Percentiles rank a stretch among this genome's conserved stretches.
Evolutionary conservation across 1,140 invertebrate genomes (phyloP).

Genomic region (Penaeus chinensis): DNA sequence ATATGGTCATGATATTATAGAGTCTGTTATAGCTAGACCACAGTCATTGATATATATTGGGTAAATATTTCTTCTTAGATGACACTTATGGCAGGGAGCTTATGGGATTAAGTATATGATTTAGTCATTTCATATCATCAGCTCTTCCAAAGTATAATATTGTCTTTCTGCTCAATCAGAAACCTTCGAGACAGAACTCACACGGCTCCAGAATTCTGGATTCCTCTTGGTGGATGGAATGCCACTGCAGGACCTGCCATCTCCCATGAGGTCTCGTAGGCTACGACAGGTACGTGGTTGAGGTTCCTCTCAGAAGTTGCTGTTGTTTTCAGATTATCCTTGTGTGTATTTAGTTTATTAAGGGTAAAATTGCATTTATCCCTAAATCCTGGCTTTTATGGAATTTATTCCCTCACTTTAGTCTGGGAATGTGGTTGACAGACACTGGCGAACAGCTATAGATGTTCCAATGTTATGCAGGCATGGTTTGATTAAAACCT

Average conservation of each 20-base stretch:
- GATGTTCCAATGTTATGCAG: too few species aligned
- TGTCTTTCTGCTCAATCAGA: constrained; percentile 41
- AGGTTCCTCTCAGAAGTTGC: background rate
- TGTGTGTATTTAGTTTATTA: background rate
- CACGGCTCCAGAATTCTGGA: constrained; percentile 56
- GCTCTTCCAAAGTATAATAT: background rate
- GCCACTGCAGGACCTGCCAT: constrained; percentile 56
- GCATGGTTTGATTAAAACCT: too few species aligned
- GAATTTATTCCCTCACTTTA: too few species aligned
- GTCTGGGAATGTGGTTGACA: too few species aligned
- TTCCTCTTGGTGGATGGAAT: constrained; percentile 60
- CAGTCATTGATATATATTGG: too few species aligned
- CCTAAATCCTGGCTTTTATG: too few species aligned
- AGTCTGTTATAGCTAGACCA: background rate
- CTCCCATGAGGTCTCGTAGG: constrained; percentile 58
- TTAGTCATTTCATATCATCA: background rate
- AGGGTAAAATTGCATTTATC: too few species aligned
- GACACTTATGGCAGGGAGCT: too few species aligned
- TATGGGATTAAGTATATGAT: too few species aligned
- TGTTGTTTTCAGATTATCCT: background rate
- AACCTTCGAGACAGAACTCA: constrained; percentile 60
- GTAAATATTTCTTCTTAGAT: too few species aligned
- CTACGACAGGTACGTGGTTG: constrained; percentile 52
- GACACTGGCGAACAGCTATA: background rate
- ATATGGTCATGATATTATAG: background rate